phyloP scores from a whole-genome alignment of 2,888 invertebrate species.

The Synergus gifuensis region DNA sequence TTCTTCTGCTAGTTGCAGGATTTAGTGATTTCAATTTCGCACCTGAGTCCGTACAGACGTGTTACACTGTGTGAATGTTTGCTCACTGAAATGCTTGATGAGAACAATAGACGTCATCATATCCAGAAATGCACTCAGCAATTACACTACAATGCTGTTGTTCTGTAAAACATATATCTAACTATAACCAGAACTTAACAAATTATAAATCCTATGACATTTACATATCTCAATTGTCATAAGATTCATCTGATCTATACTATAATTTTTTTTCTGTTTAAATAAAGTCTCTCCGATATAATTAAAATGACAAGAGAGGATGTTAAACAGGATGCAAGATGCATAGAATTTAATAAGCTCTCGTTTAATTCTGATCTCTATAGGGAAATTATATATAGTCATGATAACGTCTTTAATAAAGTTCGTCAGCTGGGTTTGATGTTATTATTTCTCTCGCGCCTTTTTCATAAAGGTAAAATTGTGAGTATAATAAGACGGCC shows the following conservation, averaged over 20 bases:
- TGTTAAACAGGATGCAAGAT: no score
- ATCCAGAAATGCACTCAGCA: slow-evolving; percentile 15
- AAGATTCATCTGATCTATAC: not conserved
- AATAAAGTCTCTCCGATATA: not conserved
- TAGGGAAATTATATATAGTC: not conserved
- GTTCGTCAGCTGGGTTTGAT: not conserved
- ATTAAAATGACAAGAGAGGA: no score
- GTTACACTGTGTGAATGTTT: slow-evolving; percentile 3
- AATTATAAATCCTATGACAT: not conserved
- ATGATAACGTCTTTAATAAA: not conserved
- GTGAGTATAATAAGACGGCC: not conserved
- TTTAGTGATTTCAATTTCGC: slow-evolving; percentile 1
- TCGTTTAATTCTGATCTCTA: not conserved
- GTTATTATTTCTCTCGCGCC: not conserved
- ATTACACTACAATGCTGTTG: not conserved
- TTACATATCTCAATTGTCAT: not conserved
- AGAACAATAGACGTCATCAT: slow-evolving; percentile 6
- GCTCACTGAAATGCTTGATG: slow-evolving; percentile 6
- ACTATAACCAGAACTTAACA: not conserved
- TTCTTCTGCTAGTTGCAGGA: not conserved
- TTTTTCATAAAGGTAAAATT: slow-evolving; percentile 18
- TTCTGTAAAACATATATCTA: not conserved
- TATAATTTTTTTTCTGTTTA: not conserved
- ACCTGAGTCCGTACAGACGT: not conserved
- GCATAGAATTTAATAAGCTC: not conserved